Conservation (phyloP, 2,888 invertebrate genomes). For the Pyrocoelia pectoralis region DNA sequence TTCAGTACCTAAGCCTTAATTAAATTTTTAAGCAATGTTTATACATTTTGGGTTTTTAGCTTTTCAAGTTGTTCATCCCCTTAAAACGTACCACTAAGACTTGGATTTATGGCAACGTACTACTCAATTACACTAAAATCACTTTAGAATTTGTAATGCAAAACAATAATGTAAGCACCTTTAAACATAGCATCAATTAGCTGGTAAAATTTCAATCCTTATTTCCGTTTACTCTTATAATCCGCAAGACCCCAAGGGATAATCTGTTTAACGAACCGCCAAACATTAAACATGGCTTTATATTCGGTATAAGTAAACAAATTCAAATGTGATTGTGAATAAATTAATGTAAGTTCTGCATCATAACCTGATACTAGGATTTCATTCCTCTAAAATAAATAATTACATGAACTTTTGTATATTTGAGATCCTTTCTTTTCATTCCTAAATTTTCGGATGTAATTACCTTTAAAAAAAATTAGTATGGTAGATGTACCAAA, state of each 20-base stretch:
- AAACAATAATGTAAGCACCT: conserved; percentile 29
- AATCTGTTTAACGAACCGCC: neutral
- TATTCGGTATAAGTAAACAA: neutral
- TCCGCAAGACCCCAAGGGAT: conserved; percentile 29
- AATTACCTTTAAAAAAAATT: conserved; percentile 2
- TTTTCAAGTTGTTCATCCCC: too few relatives aligned
- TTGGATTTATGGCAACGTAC: too few relatives aligned
- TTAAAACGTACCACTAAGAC: too few relatives aligned
- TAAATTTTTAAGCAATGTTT: too few relatives aligned
- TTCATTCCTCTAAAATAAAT: too few relatives aligned
- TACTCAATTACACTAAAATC: too few relatives aligned
- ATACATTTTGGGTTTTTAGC: too few relatives aligned
- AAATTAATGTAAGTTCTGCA: neutral
- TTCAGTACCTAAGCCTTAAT: too few relatives aligned
- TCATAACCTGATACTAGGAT: too few relatives aligned
- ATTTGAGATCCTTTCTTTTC: neutral
- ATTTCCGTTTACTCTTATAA: conserved; percentile 35
- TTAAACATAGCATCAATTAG: conserved; percentile 32
- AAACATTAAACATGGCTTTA: neutral
- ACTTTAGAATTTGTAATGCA: too few relatives aligned
- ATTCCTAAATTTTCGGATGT: neutral
- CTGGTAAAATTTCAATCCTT: conserved; percentile 32
- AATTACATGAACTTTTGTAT: too few relatives aligned
- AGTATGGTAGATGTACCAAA: neutral
- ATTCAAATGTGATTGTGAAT: neutral